Conservation (phyloP, 1,140 invertebrate genomes). For the Myzus persicae region DNA sequence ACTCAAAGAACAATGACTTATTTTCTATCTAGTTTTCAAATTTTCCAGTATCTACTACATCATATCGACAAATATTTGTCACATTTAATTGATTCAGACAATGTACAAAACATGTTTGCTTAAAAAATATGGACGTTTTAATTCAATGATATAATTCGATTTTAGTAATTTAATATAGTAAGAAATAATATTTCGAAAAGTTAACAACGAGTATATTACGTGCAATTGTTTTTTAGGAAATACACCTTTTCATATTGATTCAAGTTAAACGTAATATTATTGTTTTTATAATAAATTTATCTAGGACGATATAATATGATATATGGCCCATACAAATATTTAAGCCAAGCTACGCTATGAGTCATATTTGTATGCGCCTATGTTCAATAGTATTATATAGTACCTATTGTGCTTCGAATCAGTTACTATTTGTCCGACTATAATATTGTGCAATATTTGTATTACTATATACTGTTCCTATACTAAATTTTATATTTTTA, state of each 20-base stretch:
- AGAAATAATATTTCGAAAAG: not conserved
- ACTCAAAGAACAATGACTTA: not conserved
- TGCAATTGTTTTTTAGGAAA: constrained; percentile 14
- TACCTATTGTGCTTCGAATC: not conserved
- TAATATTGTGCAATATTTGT: not conserved
- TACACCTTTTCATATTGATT: not conserved
- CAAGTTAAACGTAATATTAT: not conserved
- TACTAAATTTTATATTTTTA: not conserved
- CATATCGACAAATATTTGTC: not conserved
- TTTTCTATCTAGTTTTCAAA: not conserved
- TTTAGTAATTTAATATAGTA: not conserved
- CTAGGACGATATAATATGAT: not conserved
- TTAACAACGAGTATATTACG: not conserved
- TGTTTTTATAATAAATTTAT: not conserved
- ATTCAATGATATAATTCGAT: not conserved
- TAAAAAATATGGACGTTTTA: not conserved
- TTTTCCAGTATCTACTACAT: not conserved
- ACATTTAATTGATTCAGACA: no score
- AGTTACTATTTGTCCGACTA: not conserved
- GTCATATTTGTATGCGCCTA: not conserved
- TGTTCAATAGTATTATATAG: not conserved
- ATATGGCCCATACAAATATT: not conserved
- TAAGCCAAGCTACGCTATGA: not conserved
- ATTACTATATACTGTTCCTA: no score
- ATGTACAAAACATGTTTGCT: no score